Conservation (phyloP, 1,140 invertebrate genomes). For the Sogatella furcifera region DNA sequence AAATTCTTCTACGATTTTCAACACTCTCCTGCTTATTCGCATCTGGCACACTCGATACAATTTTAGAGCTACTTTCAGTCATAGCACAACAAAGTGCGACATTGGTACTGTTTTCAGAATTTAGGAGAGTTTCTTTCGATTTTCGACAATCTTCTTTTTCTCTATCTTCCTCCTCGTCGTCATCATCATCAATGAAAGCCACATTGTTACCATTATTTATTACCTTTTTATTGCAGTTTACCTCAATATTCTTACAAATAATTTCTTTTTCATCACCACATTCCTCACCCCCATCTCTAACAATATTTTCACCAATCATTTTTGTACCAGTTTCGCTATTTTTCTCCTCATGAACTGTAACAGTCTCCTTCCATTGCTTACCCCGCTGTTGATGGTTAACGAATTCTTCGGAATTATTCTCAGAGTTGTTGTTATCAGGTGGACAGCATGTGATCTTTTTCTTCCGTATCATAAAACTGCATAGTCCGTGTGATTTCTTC, state of each 20-base stretch:
- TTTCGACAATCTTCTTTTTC: no score
- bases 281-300: neutral
- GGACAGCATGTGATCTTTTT: conserved; percentile 17
- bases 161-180: neutral
- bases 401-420: conserved; percentile 9
- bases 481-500: conserved; percentile 7
- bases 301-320: neutral
- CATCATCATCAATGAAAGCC: neutral
- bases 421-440: conserved; percentile 3
- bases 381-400: neutral
- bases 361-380: neutral
- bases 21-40: conserved; percentile 6
- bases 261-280: neutral
- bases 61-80: conserved; percentile 20
- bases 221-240: neutral
- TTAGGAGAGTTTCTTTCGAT: neutral
- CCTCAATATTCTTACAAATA: neutral
- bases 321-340: neutral
- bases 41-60: conserved; percentile 9
- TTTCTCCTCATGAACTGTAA: neutral
- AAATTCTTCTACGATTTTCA: conserved; percentile 9
- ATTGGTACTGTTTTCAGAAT: conserved; percentile 20
- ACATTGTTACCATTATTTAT: neutral
- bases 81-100: conserved; percentile 25
- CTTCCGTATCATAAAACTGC: conserved; percentile 2